Conservation (phyloP, 2,797 vertebrate genomes). For the Ctenopoma multispine region DNA sequence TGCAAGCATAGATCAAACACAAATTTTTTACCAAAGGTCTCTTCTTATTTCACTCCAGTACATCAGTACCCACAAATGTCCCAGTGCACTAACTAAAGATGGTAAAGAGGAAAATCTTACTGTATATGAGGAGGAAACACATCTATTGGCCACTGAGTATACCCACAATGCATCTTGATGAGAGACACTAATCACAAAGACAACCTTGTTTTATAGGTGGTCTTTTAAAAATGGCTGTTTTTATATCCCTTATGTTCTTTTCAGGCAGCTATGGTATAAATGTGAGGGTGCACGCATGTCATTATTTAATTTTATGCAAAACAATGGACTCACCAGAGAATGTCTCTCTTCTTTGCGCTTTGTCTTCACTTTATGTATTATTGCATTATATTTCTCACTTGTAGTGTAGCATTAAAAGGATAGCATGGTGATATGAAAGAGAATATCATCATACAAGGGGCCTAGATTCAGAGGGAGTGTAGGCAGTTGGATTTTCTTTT, state of each 20-base stretch:
- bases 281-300: not conserved
- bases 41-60: too few species aligned
- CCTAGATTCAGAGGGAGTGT: not conserved
- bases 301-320: not conserved
- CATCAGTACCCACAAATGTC: too few species aligned
- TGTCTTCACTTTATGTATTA: not conserved
- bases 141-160: not conserved
- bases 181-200: not conserved
- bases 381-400: conserved; percentile 5
- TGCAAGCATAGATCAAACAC: too few species aligned
- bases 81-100: too few species aligned
- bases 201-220: not conserved
- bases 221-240: not conserved
- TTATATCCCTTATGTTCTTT: not conserved
- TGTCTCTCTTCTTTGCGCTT: not conserved
- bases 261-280: conserved; percentile 1
- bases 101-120: too few species aligned
- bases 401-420: not conserved
- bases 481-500: not conserved
- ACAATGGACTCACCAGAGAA: not conserved
- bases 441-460: not conserved
- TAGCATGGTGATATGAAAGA: not conserved
- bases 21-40: too few species aligned
- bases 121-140: too few species aligned
- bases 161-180: not conserved